Percentiles rank a stretch among this genome's conserved stretches.
Conservation (phyloP, 2,113 vertebrate genomes). For the Bettongia penicillata region DNA sequence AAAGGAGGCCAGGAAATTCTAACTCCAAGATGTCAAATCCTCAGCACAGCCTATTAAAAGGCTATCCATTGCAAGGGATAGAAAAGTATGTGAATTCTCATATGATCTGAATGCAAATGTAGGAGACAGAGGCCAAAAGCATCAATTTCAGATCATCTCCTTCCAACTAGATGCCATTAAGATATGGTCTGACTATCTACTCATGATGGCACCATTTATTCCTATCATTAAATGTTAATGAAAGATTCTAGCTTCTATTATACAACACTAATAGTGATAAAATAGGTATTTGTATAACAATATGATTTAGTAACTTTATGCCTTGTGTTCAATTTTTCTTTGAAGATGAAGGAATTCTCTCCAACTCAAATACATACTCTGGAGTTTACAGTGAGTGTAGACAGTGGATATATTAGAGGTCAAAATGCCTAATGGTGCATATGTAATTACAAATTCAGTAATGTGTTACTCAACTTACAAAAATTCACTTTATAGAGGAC, state of each 20-base stretch:
- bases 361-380: not conserved
- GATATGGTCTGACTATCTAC: constrained; percentile 23
- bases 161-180: constrained; percentile 42
- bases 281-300: not conserved
- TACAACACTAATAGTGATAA: not conserved
- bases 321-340: constrained; percentile 7
- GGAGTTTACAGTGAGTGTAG: constrained; percentile 8
- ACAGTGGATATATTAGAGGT: constrained; percentile 1
- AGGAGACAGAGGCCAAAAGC: constrained; percentile 37
- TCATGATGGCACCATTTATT: constrained; percentile 8
- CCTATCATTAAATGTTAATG: constrained; percentile 37
- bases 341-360: constrained; percentile 40
- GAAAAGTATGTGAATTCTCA: constrained; percentile 16
- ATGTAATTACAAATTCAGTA: not conserved
- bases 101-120: constrained; percentile 55
- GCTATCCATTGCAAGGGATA: constrained; percentile 39
- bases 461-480: not conserved
- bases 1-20: not conserved
- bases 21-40: not conserved
- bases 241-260: not conserved
- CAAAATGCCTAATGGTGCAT: not conserved
- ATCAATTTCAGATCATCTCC: constrained; percentile 41
- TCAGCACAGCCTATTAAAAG: not conserved
- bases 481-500: not conserved
- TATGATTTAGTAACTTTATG: not conserved